phyloP scores from a whole-genome alignment of 2,113 vertebrate genomes.

The Mormyrus iriodes region DNA sequence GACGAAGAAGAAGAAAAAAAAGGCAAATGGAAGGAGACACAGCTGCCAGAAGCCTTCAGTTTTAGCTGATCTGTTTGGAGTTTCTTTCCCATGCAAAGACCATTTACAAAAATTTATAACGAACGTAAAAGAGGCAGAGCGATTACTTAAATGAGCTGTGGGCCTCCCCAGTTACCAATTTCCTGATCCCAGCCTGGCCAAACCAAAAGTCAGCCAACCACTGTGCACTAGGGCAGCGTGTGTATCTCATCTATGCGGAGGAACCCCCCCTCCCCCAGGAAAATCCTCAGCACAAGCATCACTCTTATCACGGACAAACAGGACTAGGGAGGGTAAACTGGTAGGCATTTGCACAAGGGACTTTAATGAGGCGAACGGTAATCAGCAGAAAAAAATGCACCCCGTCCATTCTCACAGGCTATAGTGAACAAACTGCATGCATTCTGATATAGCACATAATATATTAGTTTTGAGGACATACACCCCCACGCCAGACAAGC shows the following conservation, averaged over 20 bases:
- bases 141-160: neutral
- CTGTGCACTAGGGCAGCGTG: no score
- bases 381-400: neutral
- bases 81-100: neutral
- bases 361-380: neutral
- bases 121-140: neutral
- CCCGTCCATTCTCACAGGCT: neutral
- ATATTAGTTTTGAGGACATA: neutral
- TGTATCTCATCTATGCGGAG: neutral
- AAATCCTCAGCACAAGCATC: constrained; percentile 3
- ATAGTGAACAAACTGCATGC: neutral
- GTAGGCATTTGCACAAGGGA: neutral
- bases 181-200: neutral
- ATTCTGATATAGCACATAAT: neutral
- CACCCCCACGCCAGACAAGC: neutral
- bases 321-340: neutral
- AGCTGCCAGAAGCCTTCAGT: neutral
- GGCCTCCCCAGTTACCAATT: neutral
- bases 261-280: neutral
- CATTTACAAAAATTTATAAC: neutral
- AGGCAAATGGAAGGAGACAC: neutral
- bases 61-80: neutral
- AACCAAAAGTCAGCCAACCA: neutral
- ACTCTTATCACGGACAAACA: constrained; percentile 16
- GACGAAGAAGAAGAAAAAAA: neutral